A percentile compares a stretch with the other conserved stretches of the same genome.
Conservation (phyloP, 2,797 vertebrate genomes). For the Pempheris klunzingeri region DNA sequence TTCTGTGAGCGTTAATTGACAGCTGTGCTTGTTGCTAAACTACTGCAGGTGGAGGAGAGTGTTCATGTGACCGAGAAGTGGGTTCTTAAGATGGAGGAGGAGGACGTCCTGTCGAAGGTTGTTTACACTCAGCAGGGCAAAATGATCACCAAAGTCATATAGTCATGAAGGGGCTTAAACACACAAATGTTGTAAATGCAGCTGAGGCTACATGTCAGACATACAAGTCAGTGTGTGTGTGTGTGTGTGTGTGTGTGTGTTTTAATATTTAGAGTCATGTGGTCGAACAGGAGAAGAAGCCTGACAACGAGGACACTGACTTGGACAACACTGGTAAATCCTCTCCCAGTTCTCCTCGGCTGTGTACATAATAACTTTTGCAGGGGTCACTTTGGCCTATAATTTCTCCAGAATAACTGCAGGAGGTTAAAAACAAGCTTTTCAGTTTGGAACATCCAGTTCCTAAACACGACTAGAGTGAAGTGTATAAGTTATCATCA, state of each 20-base stretch:
- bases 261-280: slow-evolving; percentile 62
- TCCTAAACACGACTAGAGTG: no score
- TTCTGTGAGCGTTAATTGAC: slow-evolving; percentile 3
- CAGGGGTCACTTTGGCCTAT: not conserved
- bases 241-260: slow-evolving; percentile 11
- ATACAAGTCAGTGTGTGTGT: not conserved
- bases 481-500: not conserved
- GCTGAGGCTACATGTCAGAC: not conserved
- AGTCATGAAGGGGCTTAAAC: not conserved
- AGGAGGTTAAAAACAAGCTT: not conserved
- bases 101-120: slow-evolving; percentile 53
- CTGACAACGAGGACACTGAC: slow-evolving; percentile 22
- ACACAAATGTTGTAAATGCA: slow-evolving; percentile 1
- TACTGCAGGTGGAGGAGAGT: slow-evolving; percentile 78
- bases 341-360: not conserved
- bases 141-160: not conserved
- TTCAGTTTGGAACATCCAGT: no score
- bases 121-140: not conserved
- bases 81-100: slow-evolving; percentile 70
- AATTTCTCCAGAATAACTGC: not conserved
- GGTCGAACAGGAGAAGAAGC: slow-evolving; percentile 54
- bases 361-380: not conserved
- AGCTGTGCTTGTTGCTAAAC: slow-evolving; percentile 7
- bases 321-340: slow-evolving; percentile 60
- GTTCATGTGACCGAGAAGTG: slow-evolving; percentile 69